These are phyloP conservation scores for Capricornis sumatraensis DNA, from an alignment of 2,113 vertebrate genomes.

Conservation along the genomic window DNA sequence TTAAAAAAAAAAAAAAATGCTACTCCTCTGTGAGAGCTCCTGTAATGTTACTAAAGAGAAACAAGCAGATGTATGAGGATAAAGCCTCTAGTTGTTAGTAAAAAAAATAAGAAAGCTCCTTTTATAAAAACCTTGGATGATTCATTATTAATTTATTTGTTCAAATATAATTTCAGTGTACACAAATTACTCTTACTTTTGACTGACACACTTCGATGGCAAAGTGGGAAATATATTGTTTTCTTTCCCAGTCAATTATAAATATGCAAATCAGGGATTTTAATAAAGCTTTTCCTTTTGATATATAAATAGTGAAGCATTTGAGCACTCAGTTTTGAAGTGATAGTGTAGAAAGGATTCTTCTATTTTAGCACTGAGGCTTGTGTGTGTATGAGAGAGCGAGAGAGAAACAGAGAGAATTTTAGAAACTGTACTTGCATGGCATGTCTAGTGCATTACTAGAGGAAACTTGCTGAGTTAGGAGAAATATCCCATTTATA, in stretches of 20 bases:
- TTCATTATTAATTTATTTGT: slow-evolving; percentile 1
- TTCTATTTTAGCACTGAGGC: neutral
- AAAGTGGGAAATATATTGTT: neutral
- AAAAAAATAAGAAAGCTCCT: neutral
- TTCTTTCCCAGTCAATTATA: slow-evolving; percentile 4
- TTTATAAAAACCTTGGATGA: neutral
- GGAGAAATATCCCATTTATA: neutral
- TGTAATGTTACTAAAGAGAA: neutral
- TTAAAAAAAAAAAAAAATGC: neutral
- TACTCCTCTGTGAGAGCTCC: neutral
- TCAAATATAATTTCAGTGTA: neutral
- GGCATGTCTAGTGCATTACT: neutral
- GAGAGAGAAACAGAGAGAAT: neutral
- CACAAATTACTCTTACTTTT: slow-evolving; percentile 6
- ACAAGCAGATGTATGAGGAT: neutral
- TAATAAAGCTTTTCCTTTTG: neutral
- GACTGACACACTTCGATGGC: neutral
- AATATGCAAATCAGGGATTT: neutral
- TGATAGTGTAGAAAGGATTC: neutral
- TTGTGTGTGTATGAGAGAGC: neutral
- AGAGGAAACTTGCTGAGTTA: neutral
- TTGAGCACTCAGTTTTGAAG: neutral
- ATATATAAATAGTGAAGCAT: neutral
- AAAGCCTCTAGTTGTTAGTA: neutral
- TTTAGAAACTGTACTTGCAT: neutral